Evolutionary conservation across 1,140 invertebrate genomes (phyloP).

Genomic region (Nasonia giraulti): DNA sequence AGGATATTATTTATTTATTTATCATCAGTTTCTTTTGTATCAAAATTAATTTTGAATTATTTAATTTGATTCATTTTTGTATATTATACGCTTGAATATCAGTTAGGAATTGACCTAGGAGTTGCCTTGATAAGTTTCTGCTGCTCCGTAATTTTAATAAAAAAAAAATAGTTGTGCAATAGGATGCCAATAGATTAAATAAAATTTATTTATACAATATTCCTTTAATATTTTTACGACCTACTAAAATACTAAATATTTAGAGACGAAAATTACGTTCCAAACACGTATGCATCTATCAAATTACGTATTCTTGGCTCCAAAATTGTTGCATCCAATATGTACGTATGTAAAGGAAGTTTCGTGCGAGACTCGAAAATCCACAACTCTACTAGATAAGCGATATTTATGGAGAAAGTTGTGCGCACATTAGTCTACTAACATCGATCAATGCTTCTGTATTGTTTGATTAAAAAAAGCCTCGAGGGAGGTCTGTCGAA

Average conservation of each 20-base stretch:
- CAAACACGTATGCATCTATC: neutral
- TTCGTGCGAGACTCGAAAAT: neutral
- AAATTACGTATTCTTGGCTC: slow-evolving; percentile 36
- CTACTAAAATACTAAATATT: neutral
- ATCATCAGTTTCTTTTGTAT: too few relatives aligned
- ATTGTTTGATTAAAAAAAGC: slow-evolving; percentile 55
- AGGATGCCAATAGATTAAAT: too few relatives aligned
- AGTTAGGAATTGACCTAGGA: too few relatives aligned
- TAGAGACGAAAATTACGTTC: neutral
- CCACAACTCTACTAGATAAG: slow-evolving; percentile 45
- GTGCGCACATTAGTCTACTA: slow-evolving; percentile 48
- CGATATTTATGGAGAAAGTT: slow-evolving; percentile 55
- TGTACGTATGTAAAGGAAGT: slow-evolving; percentile 24
- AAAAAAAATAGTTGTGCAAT: too few relatives aligned
- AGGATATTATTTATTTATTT: too few relatives aligned
- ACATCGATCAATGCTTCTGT: slow-evolving; percentile 54
- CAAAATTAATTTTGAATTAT: too few relatives aligned
- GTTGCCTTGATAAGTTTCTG: too few relatives aligned
- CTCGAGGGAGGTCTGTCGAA: slow-evolving; percentile 37
- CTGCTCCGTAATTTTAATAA: too few relatives aligned
- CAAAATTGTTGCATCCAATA: slow-evolving; percentile 25
- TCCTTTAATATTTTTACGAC: neutral
- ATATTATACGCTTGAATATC: too few relatives aligned
- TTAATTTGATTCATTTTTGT: too few relatives aligned
- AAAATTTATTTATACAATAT: too few relatives aligned